Conservation (phyloP, 1,140 invertebrate genomes). For the Pentalonia nigronervosa region DNA sequence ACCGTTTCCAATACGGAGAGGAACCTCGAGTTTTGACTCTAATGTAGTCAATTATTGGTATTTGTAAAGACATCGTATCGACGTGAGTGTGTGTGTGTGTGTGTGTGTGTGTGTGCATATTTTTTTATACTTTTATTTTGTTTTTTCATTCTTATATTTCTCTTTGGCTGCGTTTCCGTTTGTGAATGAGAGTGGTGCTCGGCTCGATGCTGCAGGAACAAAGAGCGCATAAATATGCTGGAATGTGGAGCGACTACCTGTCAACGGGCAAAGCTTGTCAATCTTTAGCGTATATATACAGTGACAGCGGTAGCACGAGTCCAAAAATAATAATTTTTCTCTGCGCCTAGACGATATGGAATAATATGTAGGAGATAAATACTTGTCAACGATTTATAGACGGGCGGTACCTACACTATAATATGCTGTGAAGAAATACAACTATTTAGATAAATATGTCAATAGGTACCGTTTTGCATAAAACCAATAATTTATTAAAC, state of each 20-base stretch:
- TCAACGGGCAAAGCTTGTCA: slow-evolving; percentile 50
- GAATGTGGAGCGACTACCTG: slow-evolving; percentile 56
- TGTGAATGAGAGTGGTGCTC: slow-evolving; percentile 35
- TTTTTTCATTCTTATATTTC: slow-evolving; percentile 33
- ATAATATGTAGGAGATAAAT: not conserved
- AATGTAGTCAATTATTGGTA: slow-evolving; percentile 55
- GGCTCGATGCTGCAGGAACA: slow-evolving; percentile 10
- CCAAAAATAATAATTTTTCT: slow-evolving; percentile 42
- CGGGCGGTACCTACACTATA: too few relatives aligned
- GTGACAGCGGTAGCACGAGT: slow-evolving; percentile 34
- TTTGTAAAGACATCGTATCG: slow-evolving; percentile 43
- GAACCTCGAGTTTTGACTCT: slow-evolving; percentile 43
- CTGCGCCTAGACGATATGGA: slow-evolving; percentile 4
- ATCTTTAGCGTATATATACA: slow-evolving; percentile 24
- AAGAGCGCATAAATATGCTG: slow-evolving; percentile 55
- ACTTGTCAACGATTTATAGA: not conserved
- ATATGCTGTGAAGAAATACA: not conserved
- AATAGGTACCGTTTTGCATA: not conserved
- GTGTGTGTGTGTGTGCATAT: not conserved
- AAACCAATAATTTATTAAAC: not conserved
- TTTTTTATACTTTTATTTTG: slow-evolving; percentile 10
- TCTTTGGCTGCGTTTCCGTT: slow-evolving; percentile 40
- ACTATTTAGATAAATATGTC: not conserved
- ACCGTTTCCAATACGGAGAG: slow-evolving; percentile 43
- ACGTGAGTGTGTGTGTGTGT: too few relatives aligned